Evolutionary conservation across 2,113 vertebrate genomes (phyloP).

Genomic region (Nymphicus hollandicus): DNA sequence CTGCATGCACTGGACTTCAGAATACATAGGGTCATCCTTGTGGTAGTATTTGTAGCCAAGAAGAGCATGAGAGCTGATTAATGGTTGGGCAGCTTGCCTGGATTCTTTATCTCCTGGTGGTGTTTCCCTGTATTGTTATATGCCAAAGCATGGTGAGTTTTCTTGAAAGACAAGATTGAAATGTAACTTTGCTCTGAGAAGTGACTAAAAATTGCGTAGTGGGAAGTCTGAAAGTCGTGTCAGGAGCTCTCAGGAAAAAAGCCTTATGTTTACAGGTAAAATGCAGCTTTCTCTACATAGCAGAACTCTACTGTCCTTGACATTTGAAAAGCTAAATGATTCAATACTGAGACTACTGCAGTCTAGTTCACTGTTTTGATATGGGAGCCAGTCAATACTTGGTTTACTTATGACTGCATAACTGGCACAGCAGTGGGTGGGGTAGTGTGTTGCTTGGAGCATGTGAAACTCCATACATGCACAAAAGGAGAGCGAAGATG

Average conservation of each 20-base stretch:
- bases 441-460: fast-evolving
- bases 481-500: neutral
- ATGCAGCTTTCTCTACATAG: neutral
- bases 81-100: fast-evolving
- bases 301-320: neutral
- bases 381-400: neutral
- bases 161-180: neutral
- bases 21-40: neutral
- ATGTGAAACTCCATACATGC: fast-evolving
- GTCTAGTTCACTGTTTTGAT: neutral
- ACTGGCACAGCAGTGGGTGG: neutral
- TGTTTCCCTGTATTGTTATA: neutral
- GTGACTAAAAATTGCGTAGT: neutral
- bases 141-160: neutral
- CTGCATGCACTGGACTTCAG: neutral
- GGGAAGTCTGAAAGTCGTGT: neutral
- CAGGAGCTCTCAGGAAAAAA: constrained; percentile 25
- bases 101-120: neutral
- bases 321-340: neutral
- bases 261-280: constrained; percentile 44
- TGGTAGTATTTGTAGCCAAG: neutral
- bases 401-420: neutral
- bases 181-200: constrained; percentile 1
- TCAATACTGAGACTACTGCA: neutral
- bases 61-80: neutral